phyloP scores from a whole-genome alignment of 1,140 invertebrate genomes.

The Drosophila suzukii region DNA sequence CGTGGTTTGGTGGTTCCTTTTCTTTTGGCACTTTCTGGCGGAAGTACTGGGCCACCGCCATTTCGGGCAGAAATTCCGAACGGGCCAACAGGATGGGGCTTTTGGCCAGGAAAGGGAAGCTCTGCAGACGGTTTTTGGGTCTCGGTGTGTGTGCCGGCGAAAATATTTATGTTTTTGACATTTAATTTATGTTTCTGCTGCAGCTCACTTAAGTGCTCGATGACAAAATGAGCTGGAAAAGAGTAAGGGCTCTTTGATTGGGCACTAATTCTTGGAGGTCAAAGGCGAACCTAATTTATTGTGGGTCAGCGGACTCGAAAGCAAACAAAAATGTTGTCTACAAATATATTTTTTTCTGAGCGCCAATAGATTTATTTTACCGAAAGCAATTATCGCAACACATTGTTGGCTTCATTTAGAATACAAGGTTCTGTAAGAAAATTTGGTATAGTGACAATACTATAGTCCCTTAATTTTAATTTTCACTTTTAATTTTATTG shows the following conservation, averaged over 20 bases:
- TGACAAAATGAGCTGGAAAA: slow-evolving; percentile 26
- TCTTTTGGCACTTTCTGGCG: slow-evolving; percentile 44
- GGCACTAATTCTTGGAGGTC: slow-evolving; percentile 4
- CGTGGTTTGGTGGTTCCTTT: slow-evolving; percentile 58
- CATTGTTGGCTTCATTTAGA: too few relatives aligned
- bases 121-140: slow-evolving; percentile 9
- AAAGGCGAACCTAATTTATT: background rate
- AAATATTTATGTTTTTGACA: slow-evolving; percentile 52
- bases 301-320: background rate
- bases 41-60: slow-evolving; percentile 73
- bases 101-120: slow-evolving; percentile 24
- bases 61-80: slow-evolving; percentile 28
- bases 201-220: slow-evolving; percentile 37
- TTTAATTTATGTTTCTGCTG: slow-evolving; percentile 52
- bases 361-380: too few relatives aligned
- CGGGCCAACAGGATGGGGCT: slow-evolving; percentile 4
- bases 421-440: too few relatives aligned
- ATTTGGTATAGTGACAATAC: too few relatives aligned
- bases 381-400: too few relatives aligned
- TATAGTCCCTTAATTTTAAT: too few relatives aligned
- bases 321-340: background rate
- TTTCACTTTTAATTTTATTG: too few relatives aligned
- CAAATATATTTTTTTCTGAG: too few relatives aligned
- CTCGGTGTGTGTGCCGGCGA: slow-evolving; percentile 6
- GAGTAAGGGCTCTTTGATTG: slow-evolving; percentile 6